Conservation (phyloP, 2,888 invertebrate genomes). For the Stenchaetothrips biformis region DNA sequence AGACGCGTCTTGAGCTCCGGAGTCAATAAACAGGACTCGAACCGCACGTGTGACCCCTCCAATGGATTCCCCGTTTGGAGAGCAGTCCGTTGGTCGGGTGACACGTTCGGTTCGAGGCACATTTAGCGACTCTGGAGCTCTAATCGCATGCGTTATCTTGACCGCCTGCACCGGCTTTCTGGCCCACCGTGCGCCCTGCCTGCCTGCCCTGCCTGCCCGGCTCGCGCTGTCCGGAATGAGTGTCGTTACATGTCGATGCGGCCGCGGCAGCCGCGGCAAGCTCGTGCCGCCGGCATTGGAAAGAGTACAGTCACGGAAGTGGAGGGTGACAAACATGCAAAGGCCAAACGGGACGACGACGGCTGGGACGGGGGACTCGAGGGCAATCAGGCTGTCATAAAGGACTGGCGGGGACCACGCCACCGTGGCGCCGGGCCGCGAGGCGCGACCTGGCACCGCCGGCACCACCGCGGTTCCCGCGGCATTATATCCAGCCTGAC, state of each 20-base stretch:
- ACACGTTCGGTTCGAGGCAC: too few species aligned
- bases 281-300: not conserved
- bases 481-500: not conserved
- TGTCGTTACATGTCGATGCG: not conserved
- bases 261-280: not conserved
- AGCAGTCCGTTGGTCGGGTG: too few species aligned
- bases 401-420: not conserved
- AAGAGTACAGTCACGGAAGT: not conserved
- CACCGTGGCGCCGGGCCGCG: not conserved
- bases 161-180: too few species aligned
- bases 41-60: too few species aligned
- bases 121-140: too few species aligned
- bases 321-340: slow-evolving; percentile 5
- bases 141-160: too few species aligned
- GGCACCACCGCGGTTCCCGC: not conserved
- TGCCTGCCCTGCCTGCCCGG: too few species aligned
- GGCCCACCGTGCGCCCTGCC: too few species aligned
- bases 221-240: too few species aligned
- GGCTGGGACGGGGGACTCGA: not conserved
- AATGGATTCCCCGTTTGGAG: too few species aligned
- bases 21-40: too few species aligned
- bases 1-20: too few species aligned
- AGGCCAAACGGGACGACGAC: not conserved
- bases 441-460: not conserved
- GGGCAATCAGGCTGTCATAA: not conserved